Percentiles rank a stretch among this genome's conserved stretches.
phyloP scores from a whole-genome alignment of 1,140 invertebrate genomes.

The Zaprionus capensis region DNA sequence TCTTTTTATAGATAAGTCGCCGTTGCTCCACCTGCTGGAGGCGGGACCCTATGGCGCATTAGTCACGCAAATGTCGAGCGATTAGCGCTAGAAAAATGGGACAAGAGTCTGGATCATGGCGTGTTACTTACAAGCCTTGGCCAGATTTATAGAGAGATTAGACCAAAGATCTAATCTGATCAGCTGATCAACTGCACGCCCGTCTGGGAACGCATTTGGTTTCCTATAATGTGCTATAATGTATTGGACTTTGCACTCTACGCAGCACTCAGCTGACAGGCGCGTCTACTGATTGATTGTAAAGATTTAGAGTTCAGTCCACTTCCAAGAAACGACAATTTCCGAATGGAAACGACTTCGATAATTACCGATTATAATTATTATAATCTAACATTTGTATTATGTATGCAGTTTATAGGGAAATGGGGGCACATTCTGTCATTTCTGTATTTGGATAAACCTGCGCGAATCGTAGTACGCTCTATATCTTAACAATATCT shows the following conservation, averaged over 20 bases:
- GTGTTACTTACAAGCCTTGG: constrained; percentile 7
- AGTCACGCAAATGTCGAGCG: constrained; percentile 39
- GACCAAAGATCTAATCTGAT: constrained; percentile 21
- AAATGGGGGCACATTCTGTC: not conserved
- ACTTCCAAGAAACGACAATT: constrained; percentile 8
- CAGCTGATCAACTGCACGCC: constrained; percentile 10
- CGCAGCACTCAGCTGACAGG: not conserved
- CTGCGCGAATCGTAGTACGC: too few species aligned
- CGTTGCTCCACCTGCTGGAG: constrained; percentile 4
- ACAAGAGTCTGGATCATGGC: not conserved
- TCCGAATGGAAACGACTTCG: not conserved
- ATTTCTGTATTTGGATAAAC: too few species aligned
- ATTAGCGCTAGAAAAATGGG: constrained; percentile 25
- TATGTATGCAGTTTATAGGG: not conserved
- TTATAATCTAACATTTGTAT: not conserved
- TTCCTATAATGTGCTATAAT: not conserved
- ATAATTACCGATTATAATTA: not conserved
- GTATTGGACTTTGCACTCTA: constrained; percentile 13
- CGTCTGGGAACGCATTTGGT: not conserved
- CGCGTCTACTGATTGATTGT: constrained; percentile 11
- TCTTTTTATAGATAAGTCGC: constrained; percentile 29
- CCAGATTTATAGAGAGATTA: constrained; percentile 22
- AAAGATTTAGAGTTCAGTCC: constrained; percentile 5
- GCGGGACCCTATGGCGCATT: constrained; percentile 23
- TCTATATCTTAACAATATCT: not conserved